Conservation (phyloP, 1,140 invertebrate species). For the Drosophila kohkoa region DNA sequence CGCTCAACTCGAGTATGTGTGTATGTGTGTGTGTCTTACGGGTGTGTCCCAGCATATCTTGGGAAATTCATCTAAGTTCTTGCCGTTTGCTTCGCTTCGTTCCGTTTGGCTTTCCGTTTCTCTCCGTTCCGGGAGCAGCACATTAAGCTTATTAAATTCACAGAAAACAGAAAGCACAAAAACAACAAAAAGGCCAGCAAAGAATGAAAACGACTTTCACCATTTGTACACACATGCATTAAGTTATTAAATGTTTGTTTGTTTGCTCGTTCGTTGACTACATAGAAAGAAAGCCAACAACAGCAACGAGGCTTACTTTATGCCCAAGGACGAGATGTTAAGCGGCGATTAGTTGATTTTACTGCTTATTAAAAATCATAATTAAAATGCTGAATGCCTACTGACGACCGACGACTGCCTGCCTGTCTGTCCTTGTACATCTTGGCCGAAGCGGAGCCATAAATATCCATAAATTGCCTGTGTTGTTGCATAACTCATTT, state of each 20-base stretch:
- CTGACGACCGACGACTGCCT: background rate
- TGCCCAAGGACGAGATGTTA: slow-evolving; percentile 71
- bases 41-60: slow-evolving; percentile 78
- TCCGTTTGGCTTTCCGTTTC: slow-evolving; percentile 5
- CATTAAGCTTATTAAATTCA: slow-evolving; percentile 82
- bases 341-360: slow-evolving; percentile 76
- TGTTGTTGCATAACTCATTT: slow-evolving; percentile 74
- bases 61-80: slow-evolving; percentile 80
- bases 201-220: slow-evolving; percentile 29
- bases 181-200: slow-evolving; percentile 28
- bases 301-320: slow-evolving; percentile 58
- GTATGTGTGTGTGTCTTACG: slow-evolving; percentile 61
- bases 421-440: slow-evolving; percentile 1
- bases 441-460: slow-evolving; percentile 48
- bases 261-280: background rate
- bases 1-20: slow-evolving; percentile 54
- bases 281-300: slow-evolving; percentile 31
- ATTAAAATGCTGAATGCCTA: slow-evolving; percentile 44
- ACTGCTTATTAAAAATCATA: slow-evolving; percentile 80
- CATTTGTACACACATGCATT: slow-evolving; percentile 61
- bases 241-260: slow-evolving; percentile 72
- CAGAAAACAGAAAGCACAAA: slow-evolving; percentile 33
- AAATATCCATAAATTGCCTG: slow-evolving; percentile 68
- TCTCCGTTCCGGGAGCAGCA: slow-evolving; percentile 50
- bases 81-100: slow-evolving; percentile 33